Percentiles rank a stretch among this genome's conserved stretches.
These are phyloP conservation scores for Alexandromys fortis DNA, from an alignment of 2,113 vertebrate genomes.

Conservation along the genomic window DNA sequence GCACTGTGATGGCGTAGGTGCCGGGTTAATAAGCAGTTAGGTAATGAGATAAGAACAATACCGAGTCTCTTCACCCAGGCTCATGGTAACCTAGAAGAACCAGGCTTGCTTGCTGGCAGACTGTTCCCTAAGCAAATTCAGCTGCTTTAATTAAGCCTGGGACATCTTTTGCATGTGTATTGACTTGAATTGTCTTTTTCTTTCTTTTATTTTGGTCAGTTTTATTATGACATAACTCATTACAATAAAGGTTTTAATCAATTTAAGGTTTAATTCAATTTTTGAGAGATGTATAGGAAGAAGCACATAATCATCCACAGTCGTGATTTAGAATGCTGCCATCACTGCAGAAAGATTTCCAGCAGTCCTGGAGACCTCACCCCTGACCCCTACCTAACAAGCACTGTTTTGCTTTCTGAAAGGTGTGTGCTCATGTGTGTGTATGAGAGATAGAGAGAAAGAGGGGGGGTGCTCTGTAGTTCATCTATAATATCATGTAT, in stretches of 20 bases:
- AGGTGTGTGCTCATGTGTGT: background rate
- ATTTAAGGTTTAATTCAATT: constrained; percentile 16
- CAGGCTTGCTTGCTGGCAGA: background rate
- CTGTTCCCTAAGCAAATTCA: background rate
- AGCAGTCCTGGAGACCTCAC: background rate
- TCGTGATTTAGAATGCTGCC: background rate
- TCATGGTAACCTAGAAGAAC: background rate
- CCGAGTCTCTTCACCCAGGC: background rate
- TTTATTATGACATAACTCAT: background rate
- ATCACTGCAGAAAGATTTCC: background rate
- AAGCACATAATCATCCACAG: background rate
- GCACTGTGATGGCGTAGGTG: background rate
- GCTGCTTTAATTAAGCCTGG: background rate
- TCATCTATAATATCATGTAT: background rate
- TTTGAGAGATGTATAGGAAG: background rate
- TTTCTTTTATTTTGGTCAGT: background rate
- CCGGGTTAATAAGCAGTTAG: constrained; percentile 31
- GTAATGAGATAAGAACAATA: background rate
- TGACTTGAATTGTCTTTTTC: background rate
- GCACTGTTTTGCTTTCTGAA: background rate
- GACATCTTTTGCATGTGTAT: background rate
- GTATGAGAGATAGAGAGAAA: too few relatives aligned
- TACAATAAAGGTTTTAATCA: background rate
- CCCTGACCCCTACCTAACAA: background rate
- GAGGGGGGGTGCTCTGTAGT: background rate